Evolutionary conservation across 1,140 invertebrate species (phyloP), one percentile per base, ranked within the genome.

Genomic region (Medauroidea extradentata): DNA sequence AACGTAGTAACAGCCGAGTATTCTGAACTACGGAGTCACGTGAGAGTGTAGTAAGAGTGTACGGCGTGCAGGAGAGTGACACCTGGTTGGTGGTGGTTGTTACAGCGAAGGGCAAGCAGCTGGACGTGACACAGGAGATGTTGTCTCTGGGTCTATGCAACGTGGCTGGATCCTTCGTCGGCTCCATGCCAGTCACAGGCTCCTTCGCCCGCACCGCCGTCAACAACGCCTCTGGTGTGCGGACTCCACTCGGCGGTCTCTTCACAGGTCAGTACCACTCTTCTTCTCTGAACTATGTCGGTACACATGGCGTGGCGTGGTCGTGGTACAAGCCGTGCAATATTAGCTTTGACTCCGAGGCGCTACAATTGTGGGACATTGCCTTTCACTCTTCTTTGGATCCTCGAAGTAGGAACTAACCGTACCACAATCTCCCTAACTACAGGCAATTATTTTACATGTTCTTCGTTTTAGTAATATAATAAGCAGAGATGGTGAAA

Each of bases 141-240:
- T 77, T 93, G 50, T 89, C 91, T 0, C 69, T 93, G 19, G 92
- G 92, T 16, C 67, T 89, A 0, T 86, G 86, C 69, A 98, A 97
- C 75, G 73, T 96, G 39, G 73, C 89, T 11, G 88, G 93, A 60
- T 88, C 91, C 48, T 96, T 97, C 73, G 84, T 94, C 16, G 82
- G 82, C 3, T 94, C 93, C 1, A 91, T 93, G 79, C 94, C 94
- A 3, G 83, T 88, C 1, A 93, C 94, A 0, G 94, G 90, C 43
- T 93, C 90, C 49, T 93, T 94, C 74, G 89, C 89, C 0, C 81
- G 92, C 63, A 94, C 93, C 19, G 94, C 94, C 1, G 85, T 98
- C 1, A 96, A 96, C 75, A 87, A 93, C 68, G 87, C 90, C 23
- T 94, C 91, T 65, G 94, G 94, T 19, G 94, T 96, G 0, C 81